These are phyloP conservation scores for Panonychus citri DNA, from an alignment of 1,140 invertebrate species.

Conservation along the genomic window DNA sequence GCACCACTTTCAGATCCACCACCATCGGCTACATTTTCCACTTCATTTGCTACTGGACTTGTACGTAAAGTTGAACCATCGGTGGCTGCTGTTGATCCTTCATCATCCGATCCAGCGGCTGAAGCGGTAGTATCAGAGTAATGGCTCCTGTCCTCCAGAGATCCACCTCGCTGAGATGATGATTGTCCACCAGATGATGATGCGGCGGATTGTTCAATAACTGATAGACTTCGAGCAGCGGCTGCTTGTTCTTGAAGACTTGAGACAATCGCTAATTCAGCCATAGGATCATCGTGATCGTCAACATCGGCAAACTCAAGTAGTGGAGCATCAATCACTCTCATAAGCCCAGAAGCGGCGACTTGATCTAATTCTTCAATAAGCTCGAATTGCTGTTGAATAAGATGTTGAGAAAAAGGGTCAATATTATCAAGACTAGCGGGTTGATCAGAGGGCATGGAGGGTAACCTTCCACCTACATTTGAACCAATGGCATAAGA, in stretches of 20 bases:
- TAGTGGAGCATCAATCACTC: constrained; percentile 34
- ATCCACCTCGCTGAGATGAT: neutral
- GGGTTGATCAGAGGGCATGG: neutral
- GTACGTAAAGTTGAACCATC: constrained; percentile 72
- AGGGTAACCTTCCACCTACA: neutral
- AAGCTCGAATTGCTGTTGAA: constrained; percentile 12
- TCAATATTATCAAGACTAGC: neutral
- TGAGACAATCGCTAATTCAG: constrained; percentile 79
- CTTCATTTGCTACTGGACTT: constrained; percentile 42
- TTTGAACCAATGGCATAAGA: neutral
- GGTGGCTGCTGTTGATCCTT: constrained; percentile 74
- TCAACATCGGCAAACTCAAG: constrained; percentile 71
- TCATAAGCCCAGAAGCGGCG: constrained; percentile 16
- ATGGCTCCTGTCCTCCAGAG: constrained; percentile 25
- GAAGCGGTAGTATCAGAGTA: constrained; percentile 55
- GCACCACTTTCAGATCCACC: constrained; percentile 22
- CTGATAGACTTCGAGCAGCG: neutral
- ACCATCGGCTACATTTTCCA: neutral
- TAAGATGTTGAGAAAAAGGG: neutral
- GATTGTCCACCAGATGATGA: neutral
- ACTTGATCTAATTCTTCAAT: constrained; percentile 26
- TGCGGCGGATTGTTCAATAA: constrained; percentile 1
- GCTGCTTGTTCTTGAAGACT: constrained; percentile 43
- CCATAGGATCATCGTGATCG: constrained; percentile 87
- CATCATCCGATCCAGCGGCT: constrained; percentile 68